Evolutionary conservation across 2,113 vertebrate species (phyloP).

Genomic region (Ardeotis arabs): DNA sequence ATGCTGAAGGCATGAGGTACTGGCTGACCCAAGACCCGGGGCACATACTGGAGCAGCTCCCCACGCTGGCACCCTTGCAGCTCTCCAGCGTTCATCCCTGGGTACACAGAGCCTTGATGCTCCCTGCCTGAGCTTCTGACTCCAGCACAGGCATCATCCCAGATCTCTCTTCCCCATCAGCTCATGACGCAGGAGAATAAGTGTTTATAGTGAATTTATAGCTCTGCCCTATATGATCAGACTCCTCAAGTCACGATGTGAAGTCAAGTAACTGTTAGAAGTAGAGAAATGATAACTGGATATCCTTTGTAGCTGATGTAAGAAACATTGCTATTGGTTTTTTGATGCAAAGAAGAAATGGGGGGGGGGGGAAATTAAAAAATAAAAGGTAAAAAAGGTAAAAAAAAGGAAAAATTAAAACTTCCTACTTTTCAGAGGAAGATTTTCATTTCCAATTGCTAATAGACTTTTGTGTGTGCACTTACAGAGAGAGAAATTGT

Average conservation of each 20-base stretch:
- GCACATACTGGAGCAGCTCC: neutral
- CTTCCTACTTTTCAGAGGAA: neutral
- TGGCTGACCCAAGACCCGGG: fast-evolving
- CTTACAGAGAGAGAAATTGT: neutral
- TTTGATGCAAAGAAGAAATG: neutral
- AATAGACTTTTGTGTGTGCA: neutral
- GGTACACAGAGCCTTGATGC: fast-evolving
- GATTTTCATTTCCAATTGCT: neutral
- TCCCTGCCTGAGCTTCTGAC: neutral
- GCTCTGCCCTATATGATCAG: neutral
- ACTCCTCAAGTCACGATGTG: neutral
- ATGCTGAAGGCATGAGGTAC: neutral
- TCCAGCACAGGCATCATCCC: neutral
- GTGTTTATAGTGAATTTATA: neutral
- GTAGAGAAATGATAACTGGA: neutral
- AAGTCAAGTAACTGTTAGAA: neutral
- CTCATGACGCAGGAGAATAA: neutral
- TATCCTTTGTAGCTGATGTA: neutral
- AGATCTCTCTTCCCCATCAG: neutral
- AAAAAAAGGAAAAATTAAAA: neutral
- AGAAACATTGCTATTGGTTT: neutral
- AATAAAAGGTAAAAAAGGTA: neutral
- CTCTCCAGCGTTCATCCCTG: neutral
- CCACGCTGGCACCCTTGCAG: neutral
- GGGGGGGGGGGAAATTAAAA: neutral